Base-by-base conservation (phyloP, 2,113 vertebrate genomes). In the Cygnus buccinator region DNA sequence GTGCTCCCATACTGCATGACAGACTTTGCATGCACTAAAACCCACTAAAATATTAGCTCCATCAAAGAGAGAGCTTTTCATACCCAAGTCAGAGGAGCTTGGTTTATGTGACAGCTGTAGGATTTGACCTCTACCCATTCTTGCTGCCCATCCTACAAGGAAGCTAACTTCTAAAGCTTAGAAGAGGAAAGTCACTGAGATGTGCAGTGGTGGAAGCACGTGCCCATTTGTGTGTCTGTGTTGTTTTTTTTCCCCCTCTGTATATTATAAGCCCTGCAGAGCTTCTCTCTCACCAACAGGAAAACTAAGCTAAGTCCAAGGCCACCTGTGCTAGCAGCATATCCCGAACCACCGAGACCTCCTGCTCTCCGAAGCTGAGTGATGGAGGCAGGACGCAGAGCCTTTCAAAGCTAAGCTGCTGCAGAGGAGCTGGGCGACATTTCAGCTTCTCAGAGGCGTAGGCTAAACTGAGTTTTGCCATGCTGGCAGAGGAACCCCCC, bases 1-100 rank as follows among this genome's bases (percentile, higher is more conserved):
- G 0, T 61, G 46, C 48, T 75, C 67, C n/a, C 1, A 1, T 13
- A 50, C 5, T 6, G 5, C 11, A 5, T 11, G 58, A 91, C 19
- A 72, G 33, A 44, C n/a, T 55, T n/a, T 59, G 22, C 1, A 1
- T 31, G 31, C 12, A 55, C 31, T 17, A 68, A 85, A 57, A 39
- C 35, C 21, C 52, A 57, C 22, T 50, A 23, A 50, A 13, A 50
- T 50, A 52, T 25, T 52, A 65, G 26, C 7, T 8, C 39, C 11
- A 29, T 20, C 62, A 65, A 65, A 65, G 12, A 70, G 25, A 85
- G 37, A 81, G 6, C 25, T 93, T 63, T 31, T 72, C 20, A 31
- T 6, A 58, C 10, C 31, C 9, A 50, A 54, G 23, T 35, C 20
- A 43, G 0, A 1, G 33, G 11, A 73, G 10, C 55, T 25, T 37